Evolutionary conservation across 1,140 invertebrate species (phyloP).

Genomic region (Cotesia vestalis): DNA sequence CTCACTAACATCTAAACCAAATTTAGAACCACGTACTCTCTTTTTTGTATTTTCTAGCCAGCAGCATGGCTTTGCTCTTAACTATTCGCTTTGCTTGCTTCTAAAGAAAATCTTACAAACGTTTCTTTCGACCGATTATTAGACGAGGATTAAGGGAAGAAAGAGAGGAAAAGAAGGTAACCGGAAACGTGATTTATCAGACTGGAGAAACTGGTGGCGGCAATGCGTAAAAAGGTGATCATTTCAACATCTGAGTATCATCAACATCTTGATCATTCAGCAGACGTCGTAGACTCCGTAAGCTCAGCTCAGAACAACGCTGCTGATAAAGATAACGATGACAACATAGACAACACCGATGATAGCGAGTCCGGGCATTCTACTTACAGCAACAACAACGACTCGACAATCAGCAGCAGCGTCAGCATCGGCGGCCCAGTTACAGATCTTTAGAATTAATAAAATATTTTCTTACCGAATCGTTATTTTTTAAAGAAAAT

Average conservation of each 20-base stretch:
- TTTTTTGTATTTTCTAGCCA: constrained; percentile 47
- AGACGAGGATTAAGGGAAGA: constrained; percentile 37
- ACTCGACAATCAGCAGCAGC: constrained; percentile 37
- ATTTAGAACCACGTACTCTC: constrained; percentile 15
- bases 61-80: constrained; percentile 53
- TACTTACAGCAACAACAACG: constrained; percentile 21
- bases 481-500: background rate
- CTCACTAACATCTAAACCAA: constrained; percentile 7
- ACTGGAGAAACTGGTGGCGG: constrained; percentile 60
- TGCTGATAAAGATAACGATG: constrained; percentile 29
- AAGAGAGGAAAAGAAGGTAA: constrained; percentile 47
- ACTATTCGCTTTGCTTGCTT: constrained; percentile 50
- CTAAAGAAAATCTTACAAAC: constrained; percentile 48
- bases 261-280: background rate
- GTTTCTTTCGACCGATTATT: constrained; percentile 47
- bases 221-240: constrained; percentile 55
- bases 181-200: constrained; percentile 61
- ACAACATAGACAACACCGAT: constrained; percentile 30
- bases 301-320: background rate
- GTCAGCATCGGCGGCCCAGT: constrained; percentile 57
- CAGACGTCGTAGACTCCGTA: background rate
- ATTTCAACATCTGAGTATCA: constrained; percentile 22
- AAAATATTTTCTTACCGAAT: background rate
- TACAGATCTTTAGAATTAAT: constrained; percentile 55
- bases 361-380: constrained; percentile 27